Percentiles rank a stretch among this genome's conserved stretches.
Evolutionary conservation across 2,888 invertebrate species (phyloP).

Genomic region (Copidosoma aretas): DNA sequence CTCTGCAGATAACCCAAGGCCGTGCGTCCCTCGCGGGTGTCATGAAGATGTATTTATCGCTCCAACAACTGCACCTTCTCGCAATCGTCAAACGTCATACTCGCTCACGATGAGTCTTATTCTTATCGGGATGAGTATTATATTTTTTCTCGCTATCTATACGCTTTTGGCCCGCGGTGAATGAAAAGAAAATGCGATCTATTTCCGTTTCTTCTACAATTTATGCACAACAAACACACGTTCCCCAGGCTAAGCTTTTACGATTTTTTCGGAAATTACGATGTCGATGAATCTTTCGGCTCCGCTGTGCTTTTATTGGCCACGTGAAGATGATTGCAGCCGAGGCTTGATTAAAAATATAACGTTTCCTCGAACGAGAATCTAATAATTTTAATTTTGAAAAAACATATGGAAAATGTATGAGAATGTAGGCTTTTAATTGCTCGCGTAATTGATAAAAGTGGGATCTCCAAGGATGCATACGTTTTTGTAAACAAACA

Average conservation of each 20-base stretch:
- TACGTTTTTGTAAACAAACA: too few species aligned
- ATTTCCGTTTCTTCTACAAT: constrained; percentile 19
- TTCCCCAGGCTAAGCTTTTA: neutral
- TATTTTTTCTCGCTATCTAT: neutral
- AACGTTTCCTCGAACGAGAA: too few species aligned
- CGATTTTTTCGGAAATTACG: neutral
- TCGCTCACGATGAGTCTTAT: too few species aligned
- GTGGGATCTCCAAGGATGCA: too few species aligned
- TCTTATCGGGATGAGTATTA: too few species aligned
- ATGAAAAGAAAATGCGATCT: constrained; percentile 4
- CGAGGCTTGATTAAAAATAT: too few species aligned
- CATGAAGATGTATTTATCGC: neutral
- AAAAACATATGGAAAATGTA: too few species aligned
- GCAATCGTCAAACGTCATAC: neutral
- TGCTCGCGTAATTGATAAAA: too few species aligned
- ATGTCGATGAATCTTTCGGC: constrained; percentile 11
- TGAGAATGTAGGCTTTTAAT: too few species aligned
- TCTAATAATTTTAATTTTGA: too few species aligned
- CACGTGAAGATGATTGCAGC: too few species aligned
- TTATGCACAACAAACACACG: too few species aligned
- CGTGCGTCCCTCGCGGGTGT: neutral
- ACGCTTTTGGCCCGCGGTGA: neutral
- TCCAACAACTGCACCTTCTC: neutral
- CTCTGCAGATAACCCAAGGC: constrained; percentile 31
- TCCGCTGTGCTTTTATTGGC: neutral